These are phyloP conservation scores for Drosophila ambigua DNA, from an alignment of 1,140 invertebrate species.

Conservation along the genomic window DNA sequence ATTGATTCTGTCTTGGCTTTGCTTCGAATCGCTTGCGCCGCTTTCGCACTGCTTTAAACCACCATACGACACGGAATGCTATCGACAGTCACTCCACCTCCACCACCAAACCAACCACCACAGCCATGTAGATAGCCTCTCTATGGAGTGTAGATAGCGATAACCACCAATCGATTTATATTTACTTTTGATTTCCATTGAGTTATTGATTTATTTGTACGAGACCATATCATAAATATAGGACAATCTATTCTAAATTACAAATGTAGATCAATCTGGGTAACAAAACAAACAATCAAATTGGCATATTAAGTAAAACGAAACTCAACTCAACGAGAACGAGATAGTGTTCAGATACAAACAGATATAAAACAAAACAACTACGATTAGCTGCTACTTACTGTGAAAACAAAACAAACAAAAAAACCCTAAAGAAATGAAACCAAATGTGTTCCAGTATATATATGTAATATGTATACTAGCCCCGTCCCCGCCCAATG, in stretches of 20 bases:
- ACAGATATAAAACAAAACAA: not conserved
- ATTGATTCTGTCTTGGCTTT: slow-evolving; percentile 4
- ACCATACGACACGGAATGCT: slow-evolving; percentile 3
- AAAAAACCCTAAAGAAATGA: not conserved
- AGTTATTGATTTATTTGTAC: slow-evolving; percentile 39
- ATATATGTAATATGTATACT: slow-evolving; percentile 62
- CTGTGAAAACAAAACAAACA: slow-evolving; percentile 18
- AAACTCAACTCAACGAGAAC: slow-evolving; percentile 14
- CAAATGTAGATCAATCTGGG: slow-evolving; percentile 46
- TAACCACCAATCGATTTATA: slow-evolving; percentile 33
- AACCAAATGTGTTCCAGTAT: slow-evolving; percentile 51
- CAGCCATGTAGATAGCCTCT: slow-evolving; percentile 3
- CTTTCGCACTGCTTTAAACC: slow-evolving; percentile 16
- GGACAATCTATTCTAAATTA: slow-evolving; percentile 48
- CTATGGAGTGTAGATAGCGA: slow-evolving; percentile 6
- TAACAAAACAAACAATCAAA: slow-evolving; percentile 18
- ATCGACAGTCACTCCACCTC: no score
- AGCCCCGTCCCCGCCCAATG: slow-evolving; percentile 20
- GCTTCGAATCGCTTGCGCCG: slow-evolving; percentile 3
- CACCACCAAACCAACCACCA: not conserved
- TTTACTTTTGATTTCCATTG: slow-evolving; percentile 29
- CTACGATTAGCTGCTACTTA: not conserved
- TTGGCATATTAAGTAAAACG: slow-evolving; percentile 41
- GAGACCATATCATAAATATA: slow-evolving; percentile 60
- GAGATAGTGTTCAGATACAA: slow-evolving; percentile 15